Conservation (phyloP, 2,797 vertebrate species). For the Neoniphon sammara region DNA sequence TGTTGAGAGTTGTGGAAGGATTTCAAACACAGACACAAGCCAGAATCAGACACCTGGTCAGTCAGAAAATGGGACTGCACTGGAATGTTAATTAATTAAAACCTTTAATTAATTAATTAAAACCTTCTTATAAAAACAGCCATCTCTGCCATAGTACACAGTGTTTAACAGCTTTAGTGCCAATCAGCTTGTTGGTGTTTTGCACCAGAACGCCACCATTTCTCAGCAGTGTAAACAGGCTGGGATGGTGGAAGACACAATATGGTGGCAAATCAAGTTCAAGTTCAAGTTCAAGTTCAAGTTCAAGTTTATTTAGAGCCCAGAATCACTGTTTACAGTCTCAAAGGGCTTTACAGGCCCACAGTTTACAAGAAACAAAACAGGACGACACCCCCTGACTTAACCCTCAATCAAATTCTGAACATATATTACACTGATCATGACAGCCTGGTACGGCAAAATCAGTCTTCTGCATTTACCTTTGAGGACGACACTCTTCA, state of each 20-base stretch:
- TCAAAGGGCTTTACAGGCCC: too few relatives aligned
- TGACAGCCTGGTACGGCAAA: not conserved
- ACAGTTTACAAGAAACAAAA: too few relatives aligned
- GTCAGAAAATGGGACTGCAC: not conserved
- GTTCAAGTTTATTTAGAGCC: too few relatives aligned
- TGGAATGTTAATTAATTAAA: too few relatives aligned
- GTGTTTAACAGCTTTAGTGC: not conserved
- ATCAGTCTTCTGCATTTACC: constrained; percentile 51
- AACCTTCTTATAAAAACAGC: not conserved
- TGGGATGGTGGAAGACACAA: not conserved
- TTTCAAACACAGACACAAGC: constrained; percentile 26
- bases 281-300: too few relatives aligned
- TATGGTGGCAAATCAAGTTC: not conserved
- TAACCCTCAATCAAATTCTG: not conserved
- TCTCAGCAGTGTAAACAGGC: not conserved
- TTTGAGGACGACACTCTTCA: constrained; percentile 56
- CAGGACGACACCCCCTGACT: too few relatives aligned
- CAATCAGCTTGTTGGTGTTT: not conserved
- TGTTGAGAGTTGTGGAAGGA: not conserved
- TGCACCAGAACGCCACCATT: too few relatives aligned
- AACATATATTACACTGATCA: not conserved
- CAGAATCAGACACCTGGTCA: not conserved
- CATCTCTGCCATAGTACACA: not conserved
- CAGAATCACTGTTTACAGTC: too few relatives aligned
- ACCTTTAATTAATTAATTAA: not conserved